These are phyloP conservation scores for Hyphantria cunea DNA, from an alignment of 1,140 invertebrate species.

Conservation along the genomic window DNA sequence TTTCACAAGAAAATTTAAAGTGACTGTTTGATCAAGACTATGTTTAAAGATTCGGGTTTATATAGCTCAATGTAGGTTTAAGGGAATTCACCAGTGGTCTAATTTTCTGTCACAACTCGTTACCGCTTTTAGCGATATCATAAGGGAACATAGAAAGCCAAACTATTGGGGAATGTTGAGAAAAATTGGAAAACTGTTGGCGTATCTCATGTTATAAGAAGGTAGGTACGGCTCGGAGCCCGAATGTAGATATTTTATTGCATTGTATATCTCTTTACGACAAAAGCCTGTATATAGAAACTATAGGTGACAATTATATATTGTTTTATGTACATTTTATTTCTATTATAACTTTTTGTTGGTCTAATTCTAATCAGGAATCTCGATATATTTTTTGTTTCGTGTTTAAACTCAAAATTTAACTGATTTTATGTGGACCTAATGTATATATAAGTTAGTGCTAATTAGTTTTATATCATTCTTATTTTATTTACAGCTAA, in stretches of 20 bases:
- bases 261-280: slow-evolving; percentile 32
- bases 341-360: slow-evolving; percentile 12
- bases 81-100: slow-evolving; percentile 32
- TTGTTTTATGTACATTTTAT: slow-evolving; percentile 14
- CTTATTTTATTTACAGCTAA: slow-evolving; percentile 40
- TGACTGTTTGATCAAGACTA: slow-evolving; percentile 30
- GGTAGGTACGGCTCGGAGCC: slow-evolving; percentile 7
- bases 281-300: slow-evolving; percentile 34
- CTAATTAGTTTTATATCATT: slow-evolving; percentile 16
- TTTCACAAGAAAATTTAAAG: slow-evolving; percentile 10
- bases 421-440: slow-evolving; percentile 35
- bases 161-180: not conserved
- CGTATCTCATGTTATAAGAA: slow-evolving; percentile 23
- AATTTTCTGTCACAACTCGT: slow-evolving; percentile 17
- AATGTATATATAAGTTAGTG: slow-evolving; percentile 41
- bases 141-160: not conserved
- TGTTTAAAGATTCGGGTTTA: slow-evolving; percentile 46
- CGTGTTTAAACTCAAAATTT: slow-evolving; percentile 34
- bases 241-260: slow-evolving; percentile 20
- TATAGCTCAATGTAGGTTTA: slow-evolving; percentile 60
- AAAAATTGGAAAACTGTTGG: slow-evolving; percentile 16
- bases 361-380: slow-evolving; percentile 19
- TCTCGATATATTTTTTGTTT: slow-evolving; percentile 12
- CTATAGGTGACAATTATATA: slow-evolving; percentile 20
- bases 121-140: slow-evolving; percentile 22